phyloP scores from a whole-genome alignment of 2,888 invertebrate genomes.

The Dasypolia templi region DNA sequence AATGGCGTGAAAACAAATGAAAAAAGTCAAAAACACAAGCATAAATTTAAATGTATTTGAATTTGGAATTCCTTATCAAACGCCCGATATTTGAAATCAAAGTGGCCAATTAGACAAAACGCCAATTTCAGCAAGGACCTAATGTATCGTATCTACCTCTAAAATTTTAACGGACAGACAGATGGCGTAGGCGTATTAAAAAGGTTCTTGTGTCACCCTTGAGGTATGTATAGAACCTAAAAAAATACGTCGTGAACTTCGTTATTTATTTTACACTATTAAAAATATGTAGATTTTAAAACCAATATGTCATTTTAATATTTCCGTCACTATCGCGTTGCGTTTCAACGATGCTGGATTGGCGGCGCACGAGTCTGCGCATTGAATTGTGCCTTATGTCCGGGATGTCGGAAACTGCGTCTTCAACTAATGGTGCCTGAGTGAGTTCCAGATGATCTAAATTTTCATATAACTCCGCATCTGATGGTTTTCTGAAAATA shows the following conservation, averaged over 20 bases:
- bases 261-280: slow-evolving; percentile 8
- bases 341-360: slow-evolving; percentile 95
- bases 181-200: no score
- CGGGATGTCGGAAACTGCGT: slow-evolving; percentile 75
- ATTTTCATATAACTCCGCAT: slow-evolving; percentile 93
- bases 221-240: background rate
- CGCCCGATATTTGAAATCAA: no score
- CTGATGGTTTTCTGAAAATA: slow-evolving; percentile 87
- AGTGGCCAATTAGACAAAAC: no score
- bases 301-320: slow-evolving; percentile 97
- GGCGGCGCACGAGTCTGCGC: slow-evolving; percentile 94
- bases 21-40: no score
- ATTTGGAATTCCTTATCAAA: no score
- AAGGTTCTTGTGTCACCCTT: background rate
- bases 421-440: slow-evolving; percentile 78
- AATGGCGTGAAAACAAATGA: no score
- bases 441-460: slow-evolving; percentile 91
- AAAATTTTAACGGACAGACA: background rate
- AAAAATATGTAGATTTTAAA: slow-evolving; percentile 83
- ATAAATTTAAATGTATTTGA: no score
- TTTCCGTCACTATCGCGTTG: slow-evolving; percentile 94
- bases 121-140: no score
- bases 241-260: background rate
- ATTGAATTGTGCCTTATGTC: slow-evolving; percentile 89
- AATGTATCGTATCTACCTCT: background rate